Conservation (phyloP, 2,113 vertebrate genomes). For the Clarias batrachus region DNA sequence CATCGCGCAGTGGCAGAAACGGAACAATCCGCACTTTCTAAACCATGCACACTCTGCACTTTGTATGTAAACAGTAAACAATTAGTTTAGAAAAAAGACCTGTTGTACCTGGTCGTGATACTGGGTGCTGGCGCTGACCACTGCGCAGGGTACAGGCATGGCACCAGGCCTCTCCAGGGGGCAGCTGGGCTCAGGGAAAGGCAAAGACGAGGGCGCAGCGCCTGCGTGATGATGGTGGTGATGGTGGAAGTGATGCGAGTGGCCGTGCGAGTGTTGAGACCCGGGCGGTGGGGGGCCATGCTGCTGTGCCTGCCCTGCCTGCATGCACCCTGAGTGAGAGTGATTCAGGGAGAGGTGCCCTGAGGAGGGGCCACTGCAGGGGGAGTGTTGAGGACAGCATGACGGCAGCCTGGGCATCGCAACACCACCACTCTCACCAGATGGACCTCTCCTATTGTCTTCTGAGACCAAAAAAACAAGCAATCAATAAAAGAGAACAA, state of each 20-base stretch:
- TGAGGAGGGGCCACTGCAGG: conserved; percentile 87
- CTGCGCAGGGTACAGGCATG: conserved; percentile 81
- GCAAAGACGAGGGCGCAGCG: conserved; percentile 76
- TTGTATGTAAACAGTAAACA: background rate
- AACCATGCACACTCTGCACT: background rate
- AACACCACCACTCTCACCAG: conserved; percentile 78
- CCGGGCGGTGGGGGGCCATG: conserved; percentile 75
- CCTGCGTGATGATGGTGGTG: conserved; percentile 83
- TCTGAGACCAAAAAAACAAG: conserved; percentile 67
- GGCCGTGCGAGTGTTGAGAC: conserved; percentile 80
- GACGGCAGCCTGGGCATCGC: conserved; percentile 95
- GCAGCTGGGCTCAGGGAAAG: conserved; percentile 86
- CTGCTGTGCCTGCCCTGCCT: conserved; percentile 79
- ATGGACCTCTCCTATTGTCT: conserved; percentile 78
- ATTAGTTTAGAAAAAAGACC: background rate
- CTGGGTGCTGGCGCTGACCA: conserved; percentile 69
- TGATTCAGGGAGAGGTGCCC: conserved; percentile 84
- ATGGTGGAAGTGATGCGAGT: conserved; percentile 83
- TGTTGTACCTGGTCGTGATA: conserved; percentile 80
- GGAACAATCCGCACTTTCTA: background rate
- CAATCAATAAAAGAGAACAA: conserved; percentile 31
- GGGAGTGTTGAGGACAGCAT: conserved; percentile 96
- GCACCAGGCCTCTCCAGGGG: conserved; percentile 87
- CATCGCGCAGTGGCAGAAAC: background rate
- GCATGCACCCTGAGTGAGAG: conserved; percentile 86